These are phyloP conservation scores for Heteronetta atricapilla DNA, from an alignment of 2,113 vertebrate species.

Conservation along the genomic window DNA sequence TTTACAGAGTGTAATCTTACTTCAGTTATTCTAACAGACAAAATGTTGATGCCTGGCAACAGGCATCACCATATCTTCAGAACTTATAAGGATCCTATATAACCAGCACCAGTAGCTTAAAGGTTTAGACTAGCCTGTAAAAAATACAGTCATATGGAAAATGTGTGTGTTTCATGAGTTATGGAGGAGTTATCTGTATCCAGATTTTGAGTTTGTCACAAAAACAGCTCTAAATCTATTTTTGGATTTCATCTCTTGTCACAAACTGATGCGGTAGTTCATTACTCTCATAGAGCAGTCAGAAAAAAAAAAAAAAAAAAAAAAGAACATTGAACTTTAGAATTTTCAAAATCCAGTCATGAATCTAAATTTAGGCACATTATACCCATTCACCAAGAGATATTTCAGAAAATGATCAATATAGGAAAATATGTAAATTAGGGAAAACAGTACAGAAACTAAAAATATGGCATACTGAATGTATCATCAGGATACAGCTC, in stretches of 20 bases:
- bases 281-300: neutral
- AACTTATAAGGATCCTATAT: neutral
- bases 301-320: neutral
- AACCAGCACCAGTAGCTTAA: neutral
- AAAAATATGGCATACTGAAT: constrained; percentile 19
- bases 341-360: constrained; percentile 9
- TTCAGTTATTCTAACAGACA: neutral
- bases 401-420: neutral
- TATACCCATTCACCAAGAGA: neutral
- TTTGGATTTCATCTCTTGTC: neutral
- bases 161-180: neutral
- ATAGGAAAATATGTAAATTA: neutral
- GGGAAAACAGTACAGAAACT: neutral
- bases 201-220: neutral
- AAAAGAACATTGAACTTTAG: neutral
- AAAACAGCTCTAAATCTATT: constrained; percentile 15
- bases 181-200: neutral
- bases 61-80: neutral
- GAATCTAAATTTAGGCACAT: neutral
- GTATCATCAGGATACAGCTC: neutral
- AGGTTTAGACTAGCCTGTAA: neutral
- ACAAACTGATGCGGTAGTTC: neutral
- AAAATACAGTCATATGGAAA: neutral
- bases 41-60: neutral
- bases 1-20: neutral